These are phyloP conservation scores for Dermatemys mawii DNA, from an alignment of 2,113 vertebrate species.

Conservation along the genomic window DNA sequence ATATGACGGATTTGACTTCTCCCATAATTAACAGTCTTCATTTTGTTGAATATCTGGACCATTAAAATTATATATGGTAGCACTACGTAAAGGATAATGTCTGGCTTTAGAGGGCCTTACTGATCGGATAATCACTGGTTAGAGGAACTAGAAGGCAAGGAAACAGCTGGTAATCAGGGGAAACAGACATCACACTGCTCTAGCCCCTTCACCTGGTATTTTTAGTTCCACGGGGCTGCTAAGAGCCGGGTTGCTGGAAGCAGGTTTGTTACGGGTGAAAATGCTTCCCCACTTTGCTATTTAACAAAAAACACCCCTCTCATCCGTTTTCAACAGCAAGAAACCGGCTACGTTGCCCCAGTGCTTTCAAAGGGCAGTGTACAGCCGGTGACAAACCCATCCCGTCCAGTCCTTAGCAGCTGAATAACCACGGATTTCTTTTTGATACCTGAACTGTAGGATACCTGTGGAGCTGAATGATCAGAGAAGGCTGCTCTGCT, in stretches of 20 bases:
- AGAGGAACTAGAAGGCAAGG: not conserved
- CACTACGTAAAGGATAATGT: not conserved
- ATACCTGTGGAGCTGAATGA: not conserved
- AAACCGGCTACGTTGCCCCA: not conserved
- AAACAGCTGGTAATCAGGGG: slow-evolving; percentile 58
- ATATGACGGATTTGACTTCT: not conserved
- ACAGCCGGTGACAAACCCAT: accelerated
- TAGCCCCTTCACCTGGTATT: slow-evolving; percentile 51
- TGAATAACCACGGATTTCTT: not conserved
- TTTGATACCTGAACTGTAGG: not conserved
- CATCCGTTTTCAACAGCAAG: not conserved
- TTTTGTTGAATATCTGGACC: not conserved
- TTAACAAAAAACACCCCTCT: not conserved
- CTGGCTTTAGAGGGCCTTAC: slow-evolving; percentile 5
- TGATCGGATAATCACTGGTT: slow-evolving; percentile 26
- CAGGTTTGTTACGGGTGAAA: slow-evolving; percentile 20
- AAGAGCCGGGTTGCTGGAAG: slow-evolving; percentile 43
- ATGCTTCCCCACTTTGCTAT: not conserved
- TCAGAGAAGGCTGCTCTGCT: not conserved
- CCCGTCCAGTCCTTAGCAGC: not conserved
- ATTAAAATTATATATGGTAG: not conserved
- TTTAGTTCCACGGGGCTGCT: slow-evolving; percentile 50
- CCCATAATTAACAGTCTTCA: accelerated
- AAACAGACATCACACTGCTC: slow-evolving; percentile 26
- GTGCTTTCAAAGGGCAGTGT: not conserved